Conservation (phyloP, 2,113 vertebrate genomes). For the Phylloscopus trochilus region DNA sequence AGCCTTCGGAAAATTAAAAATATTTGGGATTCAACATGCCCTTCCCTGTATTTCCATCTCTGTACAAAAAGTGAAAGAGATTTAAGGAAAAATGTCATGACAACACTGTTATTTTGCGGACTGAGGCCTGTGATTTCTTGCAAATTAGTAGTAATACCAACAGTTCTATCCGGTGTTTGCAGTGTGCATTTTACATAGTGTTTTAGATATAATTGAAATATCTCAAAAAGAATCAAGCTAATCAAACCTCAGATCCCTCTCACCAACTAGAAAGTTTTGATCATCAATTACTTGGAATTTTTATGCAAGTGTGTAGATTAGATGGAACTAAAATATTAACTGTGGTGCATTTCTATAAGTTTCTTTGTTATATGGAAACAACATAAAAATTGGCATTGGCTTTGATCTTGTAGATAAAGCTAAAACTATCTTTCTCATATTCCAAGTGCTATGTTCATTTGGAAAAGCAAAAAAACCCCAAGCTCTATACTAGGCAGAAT, state of each 20-base stretch:
- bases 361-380: neutral
- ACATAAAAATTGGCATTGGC: neutral
- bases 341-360: neutral
- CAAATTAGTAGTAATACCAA: neutral
- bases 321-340: neutral
- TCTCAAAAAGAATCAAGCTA: neutral
- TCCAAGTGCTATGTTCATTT: neutral
- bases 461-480: neutral
- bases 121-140: neutral
- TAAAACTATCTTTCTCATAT: neutral
- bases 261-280: neutral
- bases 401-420: neutral
- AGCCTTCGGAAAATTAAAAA: neutral
- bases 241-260: neutral
- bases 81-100: neutral
- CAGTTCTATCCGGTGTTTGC: neutral
- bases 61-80: neutral
- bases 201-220: neutral
- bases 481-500: neutral
- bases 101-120: neutral
- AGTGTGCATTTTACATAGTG: neutral
- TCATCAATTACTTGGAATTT: neutral
- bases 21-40: fast-evolving
- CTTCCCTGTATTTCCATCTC: neutral
- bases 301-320: neutral